These are phyloP conservation scores for Grus americana DNA, from an alignment of 2,113 vertebrate species.

Conservation along the genomic window DNA sequence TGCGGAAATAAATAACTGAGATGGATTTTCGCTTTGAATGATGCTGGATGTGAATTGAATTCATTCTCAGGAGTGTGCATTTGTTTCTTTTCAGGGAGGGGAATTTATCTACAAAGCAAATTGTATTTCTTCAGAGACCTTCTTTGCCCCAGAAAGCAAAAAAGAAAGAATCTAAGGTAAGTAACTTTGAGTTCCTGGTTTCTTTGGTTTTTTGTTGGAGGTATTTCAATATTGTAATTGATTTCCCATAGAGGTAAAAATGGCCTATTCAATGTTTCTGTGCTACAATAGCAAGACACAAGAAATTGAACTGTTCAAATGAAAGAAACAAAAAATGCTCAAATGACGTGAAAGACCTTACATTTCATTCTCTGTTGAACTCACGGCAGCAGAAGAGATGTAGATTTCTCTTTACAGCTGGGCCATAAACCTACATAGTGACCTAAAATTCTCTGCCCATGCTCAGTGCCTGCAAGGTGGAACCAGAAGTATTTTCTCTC, in stretches of 20 bases:
- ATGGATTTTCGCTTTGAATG: neutral
- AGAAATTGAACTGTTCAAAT: neutral
- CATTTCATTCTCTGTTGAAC: neutral
- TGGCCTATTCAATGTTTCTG: neutral
- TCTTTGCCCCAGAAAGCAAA: constrained; percentile 87
- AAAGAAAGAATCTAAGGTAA: constrained; percentile 93
- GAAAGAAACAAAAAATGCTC: neutral
- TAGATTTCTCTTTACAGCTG: neutral
- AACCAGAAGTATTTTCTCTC: neutral
- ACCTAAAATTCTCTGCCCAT: neutral
- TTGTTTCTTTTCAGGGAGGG: constrained; percentile 86
- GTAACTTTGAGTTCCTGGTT: constrained; percentile 26
- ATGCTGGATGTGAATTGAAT: neutral
- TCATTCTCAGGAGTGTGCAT: constrained; percentile 34
- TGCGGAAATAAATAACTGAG: neutral
- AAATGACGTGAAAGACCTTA: neutral
- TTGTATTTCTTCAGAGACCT: constrained; percentile 97
- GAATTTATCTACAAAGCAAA: constrained; percentile 94
- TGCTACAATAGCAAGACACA: neutral
- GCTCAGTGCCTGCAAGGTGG: neutral
- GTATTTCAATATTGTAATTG: neutral
- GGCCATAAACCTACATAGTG: neutral
- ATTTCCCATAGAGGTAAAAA: neutral
- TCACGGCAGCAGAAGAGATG: neutral
- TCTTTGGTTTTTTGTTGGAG: constrained; percentile 4